Base-by-base conservation (phyloP, 1,140 invertebrate species). In the Halyomorpha halys region DNA sequence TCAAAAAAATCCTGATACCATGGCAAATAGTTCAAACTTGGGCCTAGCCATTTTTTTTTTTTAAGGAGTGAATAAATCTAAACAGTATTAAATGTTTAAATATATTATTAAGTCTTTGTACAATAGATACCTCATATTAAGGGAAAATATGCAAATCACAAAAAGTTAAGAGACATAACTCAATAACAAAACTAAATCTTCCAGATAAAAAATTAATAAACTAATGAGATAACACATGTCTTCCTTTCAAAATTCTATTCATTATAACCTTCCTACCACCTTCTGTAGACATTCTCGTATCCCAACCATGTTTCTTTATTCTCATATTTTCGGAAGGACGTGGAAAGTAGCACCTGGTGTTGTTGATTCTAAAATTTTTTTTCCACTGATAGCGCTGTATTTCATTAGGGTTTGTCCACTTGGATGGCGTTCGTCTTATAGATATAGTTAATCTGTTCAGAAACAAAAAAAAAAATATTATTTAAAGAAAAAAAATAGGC, bases 161-260 rank as follows among this genome's bases (percentile, higher is more conserved):
- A 30, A n/a, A 39, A 8, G 34, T 39, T 39, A 39, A 39, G 5
- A 39, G 5, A 39, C 34, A 30, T 8, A 6, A 39, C 6, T 39
- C 34, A 39, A 39, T 39, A 39, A 39, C 6, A 39, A 39, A 39
- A 39, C 13, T 1, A 8, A 39, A 39, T 6, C 11, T 6, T 13
- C 13, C 6, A 49, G 9, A 25, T 77, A 30, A 30, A 30, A n/a
- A 11, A 39, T 13, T 11, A 39, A 39, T 9, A 39, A 39, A 39
- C 13, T 77, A 91, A 75, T 90, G 88, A 25, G 81, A 78, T 9
- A 89, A 71, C 9, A 84, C 79, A 75, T 81, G 80, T 75, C 81
- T 77, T 30, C 86, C 86, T 75, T 86, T 89, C 4, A 90, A 74
- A 68, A 90, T 81, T 70, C 86, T 80, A 70, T 85, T 80, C 86